These are phyloP conservation scores for Cichlasoma orientale DNA, from an alignment of 2,797 vertebrate genomes.

Conservation along the genomic window DNA sequence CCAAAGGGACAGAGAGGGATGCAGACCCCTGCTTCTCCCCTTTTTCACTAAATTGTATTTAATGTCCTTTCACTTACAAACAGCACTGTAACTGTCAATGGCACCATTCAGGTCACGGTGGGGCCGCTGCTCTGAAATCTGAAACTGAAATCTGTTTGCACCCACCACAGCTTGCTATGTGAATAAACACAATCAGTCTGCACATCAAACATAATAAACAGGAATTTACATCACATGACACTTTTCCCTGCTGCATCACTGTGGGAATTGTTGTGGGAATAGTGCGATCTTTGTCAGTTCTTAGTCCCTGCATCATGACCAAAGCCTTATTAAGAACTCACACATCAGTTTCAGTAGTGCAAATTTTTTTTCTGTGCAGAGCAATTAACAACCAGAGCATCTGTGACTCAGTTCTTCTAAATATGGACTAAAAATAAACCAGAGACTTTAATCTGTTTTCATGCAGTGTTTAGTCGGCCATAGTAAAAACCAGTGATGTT, in stretches of 20 bases:
- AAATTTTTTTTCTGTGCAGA: not conserved
- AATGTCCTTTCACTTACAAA: slow-evolving; percentile 27
- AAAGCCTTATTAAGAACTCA: slow-evolving; percentile 25
- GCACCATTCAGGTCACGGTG: not conserved
- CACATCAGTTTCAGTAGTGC: slow-evolving; percentile 14
- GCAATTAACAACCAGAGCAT: slow-evolving; percentile 29
- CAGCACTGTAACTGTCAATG: slow-evolving; percentile 7
- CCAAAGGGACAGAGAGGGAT: slow-evolving; percentile 1
- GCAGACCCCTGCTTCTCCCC: not conserved
- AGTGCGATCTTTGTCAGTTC: slow-evolving; percentile 48
- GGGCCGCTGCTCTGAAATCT: slow-evolving; percentile 25
- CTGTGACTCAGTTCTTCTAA: slow-evolving; percentile 21
- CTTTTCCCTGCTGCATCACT: slow-evolving; percentile 14
- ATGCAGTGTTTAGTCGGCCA: not conserved
- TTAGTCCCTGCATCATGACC: slow-evolving; percentile 13
- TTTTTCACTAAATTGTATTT: slow-evolving; percentile 5
- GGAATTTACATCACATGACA: slow-evolving; percentile 36
- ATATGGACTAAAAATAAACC: slow-evolving; percentile 42
- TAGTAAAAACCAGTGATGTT: slow-evolving; percentile 18
- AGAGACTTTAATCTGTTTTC: slow-evolving; percentile 1
- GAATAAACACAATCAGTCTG: slow-evolving; percentile 44
- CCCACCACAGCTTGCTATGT: slow-evolving; percentile 26
- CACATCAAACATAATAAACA: slow-evolving; percentile 32
- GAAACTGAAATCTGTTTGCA: slow-evolving; percentile 38
- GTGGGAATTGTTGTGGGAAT: slow-evolving; percentile 57